phyloP scores from a whole-genome alignment of 2,797 vertebrate genomes.

The Rhinogobio ventralis region DNA sequence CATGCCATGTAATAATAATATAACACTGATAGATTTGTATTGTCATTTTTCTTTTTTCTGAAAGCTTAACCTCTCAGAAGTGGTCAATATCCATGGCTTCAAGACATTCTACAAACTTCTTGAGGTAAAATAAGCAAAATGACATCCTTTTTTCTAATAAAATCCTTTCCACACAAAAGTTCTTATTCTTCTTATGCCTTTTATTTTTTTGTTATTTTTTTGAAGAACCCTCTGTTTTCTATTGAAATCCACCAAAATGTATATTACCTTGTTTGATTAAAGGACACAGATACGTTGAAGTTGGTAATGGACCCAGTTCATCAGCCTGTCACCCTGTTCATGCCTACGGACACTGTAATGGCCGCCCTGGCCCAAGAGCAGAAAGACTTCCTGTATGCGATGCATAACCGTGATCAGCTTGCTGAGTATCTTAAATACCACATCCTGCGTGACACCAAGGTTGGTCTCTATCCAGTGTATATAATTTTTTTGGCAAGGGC shows the following conservation, averaged over 20 bases:
- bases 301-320: conserved; percentile 77
- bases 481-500: neutral
- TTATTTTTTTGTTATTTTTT: neutral
- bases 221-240: neutral
- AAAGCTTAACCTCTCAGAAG: conserved; percentile 82
- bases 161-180: neutral
- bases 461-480: conserved; percentile 57
- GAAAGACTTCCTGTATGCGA: conserved; percentile 85
- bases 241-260: neutral
- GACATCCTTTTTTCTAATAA: neutral
- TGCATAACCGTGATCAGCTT: conserved; percentile 80
- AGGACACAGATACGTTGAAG: conserved; percentile 84
- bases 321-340: conserved; percentile 87
- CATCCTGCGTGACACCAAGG: conserved; percentile 81
- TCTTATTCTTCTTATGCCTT: neutral
- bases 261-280: conserved; percentile 50
- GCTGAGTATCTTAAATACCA: conserved; percentile 89
- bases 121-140: conserved; percentile 75
- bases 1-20: neutral
- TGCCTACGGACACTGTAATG: conserved; percentile 85
- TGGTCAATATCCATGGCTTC: conserved; percentile 82
- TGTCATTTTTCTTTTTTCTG: conserved; percentile 40
- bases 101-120: conserved; percentile 84
- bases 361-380: conserved; percentile 81
- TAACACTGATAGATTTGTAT: neutral